These are phyloP conservation scores for Alces alces DNA, from an alignment of 2,113 vertebrate species.

Conservation along the genomic window DNA sequence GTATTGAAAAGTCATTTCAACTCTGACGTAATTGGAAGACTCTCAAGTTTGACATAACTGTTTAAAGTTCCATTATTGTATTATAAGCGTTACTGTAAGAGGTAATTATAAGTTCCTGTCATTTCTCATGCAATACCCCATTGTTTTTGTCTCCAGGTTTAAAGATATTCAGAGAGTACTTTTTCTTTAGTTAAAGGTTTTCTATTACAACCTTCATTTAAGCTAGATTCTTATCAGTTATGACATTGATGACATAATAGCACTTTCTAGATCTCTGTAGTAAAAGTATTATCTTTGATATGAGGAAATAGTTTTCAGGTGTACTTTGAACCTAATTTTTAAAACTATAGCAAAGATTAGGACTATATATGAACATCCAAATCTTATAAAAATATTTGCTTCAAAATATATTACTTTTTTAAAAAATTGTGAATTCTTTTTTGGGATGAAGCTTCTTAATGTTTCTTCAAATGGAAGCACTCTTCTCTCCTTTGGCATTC, in stretches of 20 bases:
- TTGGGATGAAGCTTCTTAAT: background rate
- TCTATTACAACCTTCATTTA: too few species aligned
- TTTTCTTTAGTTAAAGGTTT: background rate
- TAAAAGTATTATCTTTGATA: constrained; percentile 1
- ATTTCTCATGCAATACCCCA: background rate
- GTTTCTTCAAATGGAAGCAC: background rate
- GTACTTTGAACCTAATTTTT: background rate
- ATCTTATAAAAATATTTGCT: background rate
- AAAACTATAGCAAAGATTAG: background rate
- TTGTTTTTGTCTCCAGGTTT: background rate
- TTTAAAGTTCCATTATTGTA: constrained; percentile 29
- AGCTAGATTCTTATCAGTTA: constrained; percentile 25
- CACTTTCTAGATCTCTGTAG: background rate
- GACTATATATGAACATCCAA: background rate
- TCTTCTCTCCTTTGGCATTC: background rate
- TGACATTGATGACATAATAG: background rate
- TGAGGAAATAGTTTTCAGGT: background rate
- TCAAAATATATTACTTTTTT: background rate
- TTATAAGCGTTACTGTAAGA: constrained; percentile 38
- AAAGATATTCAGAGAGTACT: background rate
- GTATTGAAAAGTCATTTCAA: constrained; percentile 36
- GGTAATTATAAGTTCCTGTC: background rate
- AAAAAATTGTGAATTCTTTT: background rate
- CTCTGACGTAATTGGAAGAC: constrained; percentile 15
- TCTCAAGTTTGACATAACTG: constrained; percentile 44